A percentile compares a stretch with the other conserved stretches of the same genome.
Evolutionary conservation across 2,797 vertebrate genomes (phyloP).

Genomic region (Clangula hyemalis): DNA sequence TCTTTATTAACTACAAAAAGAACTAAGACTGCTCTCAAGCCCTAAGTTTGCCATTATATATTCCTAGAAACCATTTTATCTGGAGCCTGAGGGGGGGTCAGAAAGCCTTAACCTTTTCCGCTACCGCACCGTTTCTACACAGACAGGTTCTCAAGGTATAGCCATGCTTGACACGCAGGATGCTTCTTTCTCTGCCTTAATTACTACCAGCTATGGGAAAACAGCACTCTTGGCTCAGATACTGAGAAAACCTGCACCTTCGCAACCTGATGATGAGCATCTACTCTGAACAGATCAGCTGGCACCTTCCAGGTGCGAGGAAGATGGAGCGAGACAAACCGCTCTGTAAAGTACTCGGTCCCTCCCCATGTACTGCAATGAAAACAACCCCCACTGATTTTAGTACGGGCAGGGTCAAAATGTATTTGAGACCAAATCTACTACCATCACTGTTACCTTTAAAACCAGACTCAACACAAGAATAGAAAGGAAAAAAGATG

Average conservation of each 20-base stretch:
- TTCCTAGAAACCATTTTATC: not conserved
- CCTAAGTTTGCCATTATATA: not conserved
- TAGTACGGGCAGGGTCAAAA: not conserved
- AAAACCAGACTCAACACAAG: not conserved
- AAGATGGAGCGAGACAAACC: not conserved
- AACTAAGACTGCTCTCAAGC: not conserved
- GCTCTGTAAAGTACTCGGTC: accelerated
- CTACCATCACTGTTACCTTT: not conserved
- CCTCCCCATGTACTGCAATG: not conserved
- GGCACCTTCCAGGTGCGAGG: not conserved
- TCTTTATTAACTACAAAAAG: not conserved
- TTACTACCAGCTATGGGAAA: not conserved
- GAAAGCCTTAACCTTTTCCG: not conserved
- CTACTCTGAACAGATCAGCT: not conserved
- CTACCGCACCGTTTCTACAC: not conserved
- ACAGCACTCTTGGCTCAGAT: not conserved
- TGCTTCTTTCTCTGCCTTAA: not conserved
- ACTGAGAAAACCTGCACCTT: not conserved
- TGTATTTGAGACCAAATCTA: not conserved
- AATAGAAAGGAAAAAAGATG: not conserved
- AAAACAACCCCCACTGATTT: not conserved
- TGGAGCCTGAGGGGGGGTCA: not conserved
- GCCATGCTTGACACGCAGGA: not conserved
- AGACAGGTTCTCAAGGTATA: not conserved
- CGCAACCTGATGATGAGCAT: not conserved